Conservation (phyloP, 2,113 vertebrate genomes). For the Lepidothrix coronata region DNA sequence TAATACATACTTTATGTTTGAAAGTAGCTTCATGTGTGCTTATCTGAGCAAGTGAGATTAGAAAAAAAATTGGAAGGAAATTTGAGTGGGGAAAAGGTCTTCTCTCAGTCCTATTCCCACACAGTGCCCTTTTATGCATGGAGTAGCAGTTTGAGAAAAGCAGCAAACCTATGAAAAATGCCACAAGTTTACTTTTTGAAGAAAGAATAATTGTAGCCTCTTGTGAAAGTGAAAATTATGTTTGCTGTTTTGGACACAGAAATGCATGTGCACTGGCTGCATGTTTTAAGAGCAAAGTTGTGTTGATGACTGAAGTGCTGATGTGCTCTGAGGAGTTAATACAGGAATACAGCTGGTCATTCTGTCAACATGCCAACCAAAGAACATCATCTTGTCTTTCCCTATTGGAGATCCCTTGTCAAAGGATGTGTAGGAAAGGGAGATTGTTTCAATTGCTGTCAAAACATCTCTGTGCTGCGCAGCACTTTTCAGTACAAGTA, state of each 20-base stretch:
- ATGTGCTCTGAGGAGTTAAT: background rate
- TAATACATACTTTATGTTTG: background rate
- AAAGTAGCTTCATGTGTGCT: background rate
- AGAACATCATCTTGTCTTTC: background rate
- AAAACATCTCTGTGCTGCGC: background rate
- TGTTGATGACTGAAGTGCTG: background rate
- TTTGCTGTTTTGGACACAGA: background rate
- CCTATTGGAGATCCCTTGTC: background rate
- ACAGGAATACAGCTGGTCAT: background rate
- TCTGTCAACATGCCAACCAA: rapidly evolving
- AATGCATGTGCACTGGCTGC: background rate
- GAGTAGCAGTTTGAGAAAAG: slow-evolving; percentile 63
- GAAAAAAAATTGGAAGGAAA: background rate
- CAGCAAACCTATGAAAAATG: slow-evolving; percentile 61
- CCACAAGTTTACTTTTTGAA: slow-evolving; percentile 46
- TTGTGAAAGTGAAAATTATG: background rate
- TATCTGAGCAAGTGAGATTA: background rate
- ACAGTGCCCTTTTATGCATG: background rate
- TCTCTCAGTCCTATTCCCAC: background rate
- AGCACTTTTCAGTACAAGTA: background rate
- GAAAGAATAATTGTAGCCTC: slow-evolving; percentile 8
- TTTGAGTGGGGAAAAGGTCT: background rate
- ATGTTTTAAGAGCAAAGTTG: background rate
- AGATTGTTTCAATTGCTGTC: background rate
- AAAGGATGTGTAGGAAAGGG: background rate